Conservation (phyloP, 2,113 vertebrate genomes). For the Dasypus novemcinctus region DNA sequence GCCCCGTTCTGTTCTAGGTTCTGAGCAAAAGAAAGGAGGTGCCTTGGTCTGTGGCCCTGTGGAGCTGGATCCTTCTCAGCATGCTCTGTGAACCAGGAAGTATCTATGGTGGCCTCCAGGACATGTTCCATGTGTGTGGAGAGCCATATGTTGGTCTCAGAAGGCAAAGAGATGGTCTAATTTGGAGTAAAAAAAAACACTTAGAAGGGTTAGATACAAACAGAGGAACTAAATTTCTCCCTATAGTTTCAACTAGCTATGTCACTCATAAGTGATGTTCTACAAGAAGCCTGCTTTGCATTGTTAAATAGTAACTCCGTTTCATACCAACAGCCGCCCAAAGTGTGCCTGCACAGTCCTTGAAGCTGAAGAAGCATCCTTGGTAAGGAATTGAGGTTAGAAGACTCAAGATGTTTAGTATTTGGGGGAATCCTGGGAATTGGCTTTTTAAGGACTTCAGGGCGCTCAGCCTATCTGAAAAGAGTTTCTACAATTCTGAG, state of each 20-base stretch:
- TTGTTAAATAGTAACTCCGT: fast-evolving
- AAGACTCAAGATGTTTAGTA: not conserved
- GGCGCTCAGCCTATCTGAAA: not conserved
- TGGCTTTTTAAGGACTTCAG: not conserved
- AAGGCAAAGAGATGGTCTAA: not conserved
- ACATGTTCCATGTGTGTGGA: not conserved
- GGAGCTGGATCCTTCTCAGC: not conserved
- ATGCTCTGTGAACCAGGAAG: not conserved
- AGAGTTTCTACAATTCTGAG: not conserved
- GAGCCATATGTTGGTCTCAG: not conserved
- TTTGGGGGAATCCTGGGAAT: too few relatives aligned
- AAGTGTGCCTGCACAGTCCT: not conserved
- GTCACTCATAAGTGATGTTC: not conserved
- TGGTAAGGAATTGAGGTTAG: not conserved
- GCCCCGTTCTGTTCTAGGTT: not conserved
- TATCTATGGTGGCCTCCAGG: not conserved
- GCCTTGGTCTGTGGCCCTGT: not conserved
- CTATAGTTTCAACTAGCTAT: not conserved
- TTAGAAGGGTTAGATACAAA: not conserved
- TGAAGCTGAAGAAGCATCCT: not conserved
- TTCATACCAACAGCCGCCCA: not conserved
- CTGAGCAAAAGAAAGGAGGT: not conserved
- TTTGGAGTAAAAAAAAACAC: not conserved
- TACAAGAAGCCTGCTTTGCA: not conserved
- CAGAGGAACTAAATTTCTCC: not conserved